phyloP scores from a whole-genome alignment of 2,113 vertebrate genomes.

The Helogale parvula region DNA sequence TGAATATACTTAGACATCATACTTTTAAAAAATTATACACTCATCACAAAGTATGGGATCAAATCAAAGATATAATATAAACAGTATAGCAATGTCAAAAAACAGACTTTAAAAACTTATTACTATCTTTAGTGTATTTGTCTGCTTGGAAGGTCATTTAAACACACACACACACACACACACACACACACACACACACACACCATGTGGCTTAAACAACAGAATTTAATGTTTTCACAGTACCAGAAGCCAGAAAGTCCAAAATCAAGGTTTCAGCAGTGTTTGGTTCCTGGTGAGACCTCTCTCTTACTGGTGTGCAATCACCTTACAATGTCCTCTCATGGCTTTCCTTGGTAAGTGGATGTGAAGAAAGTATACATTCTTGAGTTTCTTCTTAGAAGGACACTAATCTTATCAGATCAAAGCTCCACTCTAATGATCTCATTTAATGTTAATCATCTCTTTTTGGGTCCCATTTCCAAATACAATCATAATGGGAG shows the following conservation, averaged over 20 bases:
- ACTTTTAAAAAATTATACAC: not conserved
- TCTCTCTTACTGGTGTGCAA: not conserved
- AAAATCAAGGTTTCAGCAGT: not conserved
- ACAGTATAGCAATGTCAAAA: not conserved
- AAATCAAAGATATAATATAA: not conserved
- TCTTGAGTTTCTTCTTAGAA: not conserved
- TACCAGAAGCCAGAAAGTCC: not conserved
- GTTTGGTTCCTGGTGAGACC: not conserved
- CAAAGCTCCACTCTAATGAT: fast-evolving
- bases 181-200: not conserved
- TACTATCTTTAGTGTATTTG: not conserved
- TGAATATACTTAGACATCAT: not conserved
- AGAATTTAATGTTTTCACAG: not conserved
- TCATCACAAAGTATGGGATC: not conserved
- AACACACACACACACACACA: not conserved
- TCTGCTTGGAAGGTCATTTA: not conserved
- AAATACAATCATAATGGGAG: not conserved
- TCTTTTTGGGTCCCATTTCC: not conserved
- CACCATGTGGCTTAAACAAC: not conserved
- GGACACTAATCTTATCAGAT: not conserved
- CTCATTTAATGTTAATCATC: not conserved
- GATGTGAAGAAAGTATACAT: not conserved
- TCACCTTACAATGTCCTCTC: fast-evolving
- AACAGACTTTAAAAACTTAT: not conserved
- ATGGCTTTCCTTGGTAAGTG: not conserved